Conservation (phyloP, 1,140 invertebrate genomes). For the Dryas iulia region DNA sequence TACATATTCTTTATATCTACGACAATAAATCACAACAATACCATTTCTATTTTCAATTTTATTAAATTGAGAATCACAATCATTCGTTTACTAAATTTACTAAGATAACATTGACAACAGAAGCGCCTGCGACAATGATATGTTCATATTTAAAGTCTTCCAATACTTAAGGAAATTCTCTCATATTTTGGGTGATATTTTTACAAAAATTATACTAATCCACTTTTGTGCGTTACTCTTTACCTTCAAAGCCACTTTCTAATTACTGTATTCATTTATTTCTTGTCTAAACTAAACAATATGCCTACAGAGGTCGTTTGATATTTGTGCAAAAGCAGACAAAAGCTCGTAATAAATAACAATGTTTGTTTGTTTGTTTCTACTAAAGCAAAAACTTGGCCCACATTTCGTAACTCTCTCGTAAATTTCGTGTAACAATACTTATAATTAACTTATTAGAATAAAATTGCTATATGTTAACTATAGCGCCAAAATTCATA, state of each 20-base stretch:
- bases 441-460: constrained; percentile 1
- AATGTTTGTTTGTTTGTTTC: not conserved
- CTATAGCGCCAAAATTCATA: constrained; percentile 20
- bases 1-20: not conserved
- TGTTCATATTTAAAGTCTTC: not conserved
- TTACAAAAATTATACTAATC: not conserved
- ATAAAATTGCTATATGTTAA: not conserved
- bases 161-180: not conserved
- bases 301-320: not conserved
- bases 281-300: not conserved
- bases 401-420: not conserved
- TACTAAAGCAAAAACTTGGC: not conserved
- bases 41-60: not conserved
- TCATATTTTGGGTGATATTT: not conserved
- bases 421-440: not conserved
- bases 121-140: not conserved
- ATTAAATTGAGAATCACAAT: not conserved
- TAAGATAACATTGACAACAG: not conserved
- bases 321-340: not conserved
- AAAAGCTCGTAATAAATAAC: not conserved
- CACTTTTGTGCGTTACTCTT: not conserved
- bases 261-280: not conserved
- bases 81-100: not conserved
- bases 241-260: not conserved
- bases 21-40: not conserved